Evolutionary conservation across 2,888 invertebrate genomes (phyloP).

Genomic region (Ormia ochracea): DNA sequence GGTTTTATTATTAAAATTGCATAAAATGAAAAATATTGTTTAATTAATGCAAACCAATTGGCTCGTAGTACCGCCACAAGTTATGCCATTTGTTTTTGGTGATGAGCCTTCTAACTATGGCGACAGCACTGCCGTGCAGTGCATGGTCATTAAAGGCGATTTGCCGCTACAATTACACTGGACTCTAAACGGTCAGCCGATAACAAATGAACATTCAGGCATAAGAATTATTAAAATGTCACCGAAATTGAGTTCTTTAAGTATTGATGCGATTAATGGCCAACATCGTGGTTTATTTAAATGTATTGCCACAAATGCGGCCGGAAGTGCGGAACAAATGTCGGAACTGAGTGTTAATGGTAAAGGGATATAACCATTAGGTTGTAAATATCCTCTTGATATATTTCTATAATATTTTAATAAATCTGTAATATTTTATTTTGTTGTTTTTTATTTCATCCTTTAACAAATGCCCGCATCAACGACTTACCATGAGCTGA

Average conservation of each 20-base stretch:
- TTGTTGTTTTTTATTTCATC: constrained; percentile 1
- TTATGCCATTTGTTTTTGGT: constrained; percentile 86
- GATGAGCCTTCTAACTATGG: constrained; percentile 87
- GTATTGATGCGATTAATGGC: constrained; percentile 85
- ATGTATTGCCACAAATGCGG: constrained; percentile 83
- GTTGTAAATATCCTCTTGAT: background rate
- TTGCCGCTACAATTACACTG: constrained; percentile 86
- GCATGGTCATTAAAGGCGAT: constrained; percentile 88
- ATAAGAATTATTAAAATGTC: constrained; percentile 80
- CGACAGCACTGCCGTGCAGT: constrained; percentile 85
- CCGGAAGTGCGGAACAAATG: constrained; percentile 82
- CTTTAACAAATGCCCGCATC: background rate
- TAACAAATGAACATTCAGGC: constrained; percentile 79
- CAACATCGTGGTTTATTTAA: constrained; percentile 86
- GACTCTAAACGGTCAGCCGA: constrained; percentile 83
- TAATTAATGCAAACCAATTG: background rate
- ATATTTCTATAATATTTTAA: background rate
- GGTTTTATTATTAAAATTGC: too few species aligned
- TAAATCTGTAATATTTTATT: constrained; percentile 15
- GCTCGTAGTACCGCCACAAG: constrained; percentile 83
- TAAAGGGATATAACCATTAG: constrained; percentile 67
- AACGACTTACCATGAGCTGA: background rate
- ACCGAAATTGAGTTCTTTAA: constrained; percentile 82
- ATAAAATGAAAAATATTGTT: background rate
- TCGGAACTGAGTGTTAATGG: constrained; percentile 85